Base-by-base conservation (phyloP, 2,797 vertebrate species). In the Poeciliopsis turneri region DNA sequence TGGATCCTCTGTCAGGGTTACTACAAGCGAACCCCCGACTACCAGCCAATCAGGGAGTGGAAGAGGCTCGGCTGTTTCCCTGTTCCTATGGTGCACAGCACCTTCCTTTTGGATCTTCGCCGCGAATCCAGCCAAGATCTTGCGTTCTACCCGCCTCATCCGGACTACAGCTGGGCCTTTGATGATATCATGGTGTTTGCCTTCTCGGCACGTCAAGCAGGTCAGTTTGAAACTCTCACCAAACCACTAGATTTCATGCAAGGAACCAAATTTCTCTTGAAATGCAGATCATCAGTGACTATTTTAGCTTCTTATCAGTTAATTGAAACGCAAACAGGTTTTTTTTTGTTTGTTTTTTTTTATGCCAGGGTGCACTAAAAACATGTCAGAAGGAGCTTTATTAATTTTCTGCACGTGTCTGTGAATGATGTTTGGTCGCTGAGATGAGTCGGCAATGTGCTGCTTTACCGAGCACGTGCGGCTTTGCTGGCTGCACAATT, bases 111-210 rank as follows among this genome's bases (percentile, higher is more conserved):
- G 76, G 97, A 99, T 93, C 95, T 99, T 85, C 95, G 97, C 23
- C 97, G 97, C 53, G 96, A 96, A 59, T 94, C 96, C 70, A 97
- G 97, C 7, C 89, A 86, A 43, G 92, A 93, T 46, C 92, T 99
- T 90, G 69, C 90, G 16, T 99, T 99, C 94, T 95, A 97, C 82
- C 98, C 98, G 0, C 98, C 98, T 0, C 97, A 98, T 92, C 94
- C 95, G 0, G 97, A 99, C 94, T 99, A 98, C 94, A 97, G 97
- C 85, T 99, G 98, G 98, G 96, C 97, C 11, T 99, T 98, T 9
- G 98, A 99, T 66, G 98, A 99, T 90, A 99, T 99, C 93, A 99
- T 99, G 90, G 97, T 97, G 86, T 99, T 99, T 85, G 97, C 98
- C n/a, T 99, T 99, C 94, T 98, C 98, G 0, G 97, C 97, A 45